These are phyloP conservation scores for Gastrophysa polygoni DNA, from an alignment of 2,888 invertebrate genomes.

Conservation along the genomic window DNA sequence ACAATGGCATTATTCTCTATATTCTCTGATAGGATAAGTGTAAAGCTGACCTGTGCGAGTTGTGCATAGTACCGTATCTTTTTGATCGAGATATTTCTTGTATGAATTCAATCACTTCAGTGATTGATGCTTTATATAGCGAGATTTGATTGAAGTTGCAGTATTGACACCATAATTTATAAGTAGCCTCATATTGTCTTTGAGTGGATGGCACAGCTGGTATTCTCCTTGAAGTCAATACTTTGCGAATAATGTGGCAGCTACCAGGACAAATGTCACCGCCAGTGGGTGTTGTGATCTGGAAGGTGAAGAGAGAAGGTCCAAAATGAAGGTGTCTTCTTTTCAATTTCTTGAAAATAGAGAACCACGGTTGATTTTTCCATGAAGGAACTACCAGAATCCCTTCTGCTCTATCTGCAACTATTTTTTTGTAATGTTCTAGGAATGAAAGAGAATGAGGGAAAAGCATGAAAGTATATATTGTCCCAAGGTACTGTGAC, in stretches of 20 bases:
- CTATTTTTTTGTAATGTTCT: conserved; percentile 14
- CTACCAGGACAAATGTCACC: conserved; percentile 27
- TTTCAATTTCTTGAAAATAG: neutral
- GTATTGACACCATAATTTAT: conserved; percentile 19
- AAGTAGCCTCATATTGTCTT: conserved; percentile 18
- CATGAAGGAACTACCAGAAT: conserved; percentile 16
- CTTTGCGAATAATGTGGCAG: conserved; percentile 22
- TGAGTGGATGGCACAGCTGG: conserved; percentile 14
- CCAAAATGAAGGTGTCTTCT: conserved; percentile 19
- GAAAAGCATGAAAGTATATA: conserved; percentile 32
- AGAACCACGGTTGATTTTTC: conserved; percentile 11
- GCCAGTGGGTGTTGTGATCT: conserved; percentile 22
- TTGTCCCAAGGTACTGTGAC: conserved; percentile 29
- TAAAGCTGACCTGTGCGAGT: neutral
- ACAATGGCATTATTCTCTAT: neutral
- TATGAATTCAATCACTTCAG: conserved; percentile 16
- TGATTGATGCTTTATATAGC: neutral
- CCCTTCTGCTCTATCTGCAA: conserved; percentile 12
- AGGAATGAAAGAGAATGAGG: conserved; percentile 26
- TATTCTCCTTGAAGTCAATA: conserved; percentile 12
- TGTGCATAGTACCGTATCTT: conserved; percentile 8
- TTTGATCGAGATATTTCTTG: neutral
- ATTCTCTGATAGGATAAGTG: neutral
- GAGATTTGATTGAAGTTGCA: conserved; percentile 2
- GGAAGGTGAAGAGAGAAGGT: conserved; percentile 29